These are phyloP conservation scores for Pogonomyrmex californicus DNA, from an alignment of 1,140 invertebrate species.

Conservation along the genomic window DNA sequence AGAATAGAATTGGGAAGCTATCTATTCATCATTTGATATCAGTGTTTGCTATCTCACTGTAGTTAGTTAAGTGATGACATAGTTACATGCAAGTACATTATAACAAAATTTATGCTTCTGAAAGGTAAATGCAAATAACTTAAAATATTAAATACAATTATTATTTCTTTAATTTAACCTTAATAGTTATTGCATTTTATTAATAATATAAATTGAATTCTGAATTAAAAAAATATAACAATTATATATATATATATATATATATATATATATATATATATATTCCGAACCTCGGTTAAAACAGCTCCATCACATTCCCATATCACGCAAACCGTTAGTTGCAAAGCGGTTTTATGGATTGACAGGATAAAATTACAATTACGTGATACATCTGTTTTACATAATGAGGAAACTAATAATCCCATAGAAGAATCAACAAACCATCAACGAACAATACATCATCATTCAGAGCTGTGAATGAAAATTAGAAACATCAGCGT, in stretches of 20 bases:
- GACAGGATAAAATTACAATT: not conserved
- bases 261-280: not conserved
- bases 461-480: constrained; percentile 10
- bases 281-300: not conserved
- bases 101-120: not conserved
- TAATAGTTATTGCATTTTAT: not conserved
- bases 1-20: constrained; percentile 71
- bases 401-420: constrained; percentile 6
- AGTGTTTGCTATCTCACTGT: constrained; percentile 34
- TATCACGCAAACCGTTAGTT: not conserved
- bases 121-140: not conserved
- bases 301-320: not conserved
- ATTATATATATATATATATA: not conserved
- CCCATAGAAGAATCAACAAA: not conserved
- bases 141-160: too few species aligned
- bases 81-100: not conserved
- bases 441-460: not conserved
- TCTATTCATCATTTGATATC: constrained; percentile 68
- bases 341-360: not conserved
- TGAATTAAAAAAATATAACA: not conserved
- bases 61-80: constrained; percentile 49
- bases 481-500: constrained; percentile 45
- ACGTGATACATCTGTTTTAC: not conserved
- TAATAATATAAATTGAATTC: not conserved
- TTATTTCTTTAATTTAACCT: too few species aligned